Evolutionary conservation across 2,888 invertebrate genomes (phyloP), one percentile per base, ranked within the genome.

Genomic region (Apocheima hispidaria): DNA sequence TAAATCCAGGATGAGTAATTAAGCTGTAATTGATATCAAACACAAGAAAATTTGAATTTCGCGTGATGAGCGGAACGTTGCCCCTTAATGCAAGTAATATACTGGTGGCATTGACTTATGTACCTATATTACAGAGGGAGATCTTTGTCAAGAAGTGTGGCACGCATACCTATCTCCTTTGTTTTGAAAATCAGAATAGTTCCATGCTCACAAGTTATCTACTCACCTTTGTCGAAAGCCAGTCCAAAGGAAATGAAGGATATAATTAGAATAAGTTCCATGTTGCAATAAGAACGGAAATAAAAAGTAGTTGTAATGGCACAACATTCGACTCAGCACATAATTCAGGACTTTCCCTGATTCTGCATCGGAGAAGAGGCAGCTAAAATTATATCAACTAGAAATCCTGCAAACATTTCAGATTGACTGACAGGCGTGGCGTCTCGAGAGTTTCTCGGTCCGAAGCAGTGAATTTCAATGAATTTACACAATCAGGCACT

Each of bases 201-300:
- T 14, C 35, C 5, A 14, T 35, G 4, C 7, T 38, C 38, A 38
- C 18, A 6, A 38, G 18, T 18, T 18, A n/a, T 12, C 9, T 18
- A 50, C 81, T 81, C 69, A 88, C 88, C 88, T 82, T 88, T 88
- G 72, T 88, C 87, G 62, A 81, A 87, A 16, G 83, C 87, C 61
- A 82, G 65, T 48, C 76, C 81, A 64, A 77, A 58, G 40, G 82
- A 74, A 69, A 85, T 62, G 30, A 86, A 71, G 49, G 80, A 79
- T 73, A 87, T 82, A 78, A 87, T 77, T 73, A 88, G 73, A 80
- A 86, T 62, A 55, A 83, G 63, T 73, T 83, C 75, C 87, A 87
- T 87, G 70, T 74, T 75, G 59, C 66, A 49, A 46, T 20, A 68
- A 54, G 60, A 49, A 61, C 28, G 4, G 49, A 61, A 68, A 51